These are phyloP conservation scores for Pilophorus perplexus DNA, from an alignment of 2,888 invertebrate species.

Conservation along the genomic window DNA sequence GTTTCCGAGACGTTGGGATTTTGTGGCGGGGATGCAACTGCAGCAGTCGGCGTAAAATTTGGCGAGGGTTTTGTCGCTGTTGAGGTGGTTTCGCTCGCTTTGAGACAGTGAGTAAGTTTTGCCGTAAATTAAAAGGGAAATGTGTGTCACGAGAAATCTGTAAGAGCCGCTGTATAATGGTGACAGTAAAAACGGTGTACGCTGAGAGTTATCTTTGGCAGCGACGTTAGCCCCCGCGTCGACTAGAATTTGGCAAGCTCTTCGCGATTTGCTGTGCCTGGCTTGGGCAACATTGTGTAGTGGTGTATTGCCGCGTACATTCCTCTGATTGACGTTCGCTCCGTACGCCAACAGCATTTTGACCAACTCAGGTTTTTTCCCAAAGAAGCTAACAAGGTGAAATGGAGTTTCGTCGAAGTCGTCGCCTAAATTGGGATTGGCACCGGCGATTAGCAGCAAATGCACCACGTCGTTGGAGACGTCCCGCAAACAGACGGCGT, in stretches of 20 bases:
- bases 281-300: conserved; percentile 6
- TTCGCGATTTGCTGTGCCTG: background rate
- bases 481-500: background rate
- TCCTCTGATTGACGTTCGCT: background rate
- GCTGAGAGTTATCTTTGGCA: background rate
- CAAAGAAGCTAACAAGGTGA: background rate
- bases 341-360: background rate
- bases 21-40: background rate
- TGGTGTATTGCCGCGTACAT: background rate
- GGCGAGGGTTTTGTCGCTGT: background rate
- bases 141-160: background rate
- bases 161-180: background rate
- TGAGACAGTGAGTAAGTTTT: background rate
- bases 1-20: background rate
- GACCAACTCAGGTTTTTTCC: background rate
- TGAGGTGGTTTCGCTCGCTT: background rate
- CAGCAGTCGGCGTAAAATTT: background rate
- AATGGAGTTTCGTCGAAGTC: background rate
- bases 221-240: background rate
- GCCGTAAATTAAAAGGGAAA: background rate
- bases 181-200: background rate
- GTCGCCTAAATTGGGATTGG: background rate
- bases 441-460: background rate
- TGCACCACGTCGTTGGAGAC: background rate
- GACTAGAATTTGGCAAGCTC: background rate